Evolutionary conservation across 2,113 vertebrate species (phyloP), one percentile per base, ranked within the genome.

Genomic region (Falco punctatus): DNA sequence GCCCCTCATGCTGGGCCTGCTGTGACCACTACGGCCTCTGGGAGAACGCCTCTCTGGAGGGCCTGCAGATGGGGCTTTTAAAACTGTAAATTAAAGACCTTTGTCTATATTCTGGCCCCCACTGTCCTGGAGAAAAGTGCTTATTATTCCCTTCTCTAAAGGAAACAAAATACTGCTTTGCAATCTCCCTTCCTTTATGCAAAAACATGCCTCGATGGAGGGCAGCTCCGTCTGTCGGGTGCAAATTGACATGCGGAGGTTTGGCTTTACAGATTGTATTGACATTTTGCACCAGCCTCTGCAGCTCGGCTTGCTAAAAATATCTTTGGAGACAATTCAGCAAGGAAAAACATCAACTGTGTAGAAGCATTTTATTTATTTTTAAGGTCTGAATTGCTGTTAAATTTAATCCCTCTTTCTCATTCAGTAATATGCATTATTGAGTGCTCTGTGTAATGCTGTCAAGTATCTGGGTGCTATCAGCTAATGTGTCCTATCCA

Each of bases 221-320:
- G 58, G 67, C 85, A 83, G 71, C 54, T 6, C 81, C n/a, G 83
- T 55, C 55, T 62, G 59, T 33, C 0, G 7, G 42, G 48, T 28
- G 38, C 33, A 33, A 22, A 16, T 22, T 23, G 65, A 14, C 23
- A 16, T 6, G 54, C 0, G 17, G 52, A 58, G 72, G 38, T 88
- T 81, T 71, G 55, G 79, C 38, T 77, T 86, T 75, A 22, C 89
- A 84, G 57, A 58, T 52, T 40, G 30, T 44, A 27, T 65, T 84
- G 85, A 57, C 51, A 13, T 78, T 78, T 86, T 81, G 48, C 65
- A 93, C 15, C 55, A 80, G 42, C 18, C 13, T 40, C 61, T 84
- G 80, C 92, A 93, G 75, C 83, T 90, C 93, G 40, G 46, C 66
- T 88, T 0, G 7, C 86, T 89, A 77, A 94, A 96, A 95, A 79